A percentile compares a stretch with the other conserved stretches of the same genome.
phyloP scores from a whole-genome alignment of 2,113 vertebrate species.

The Bujurquina vittata region DNA sequence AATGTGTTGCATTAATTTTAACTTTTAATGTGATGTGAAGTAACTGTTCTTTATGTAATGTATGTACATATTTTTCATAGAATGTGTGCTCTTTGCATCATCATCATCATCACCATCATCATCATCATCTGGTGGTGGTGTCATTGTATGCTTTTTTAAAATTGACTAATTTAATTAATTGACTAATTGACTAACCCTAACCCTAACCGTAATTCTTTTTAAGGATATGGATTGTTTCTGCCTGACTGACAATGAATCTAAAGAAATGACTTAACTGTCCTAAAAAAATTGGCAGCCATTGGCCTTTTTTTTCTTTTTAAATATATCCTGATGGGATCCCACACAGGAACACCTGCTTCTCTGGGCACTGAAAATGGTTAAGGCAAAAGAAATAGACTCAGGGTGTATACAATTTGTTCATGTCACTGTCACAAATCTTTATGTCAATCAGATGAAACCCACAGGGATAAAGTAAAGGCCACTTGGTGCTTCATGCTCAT shows the following conservation, averaged over 20 bases:
- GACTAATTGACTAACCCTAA: too few relatives aligned
- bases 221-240: not conserved
- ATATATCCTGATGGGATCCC: not conserved
- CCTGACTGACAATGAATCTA: not conserved
- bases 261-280: not conserved
- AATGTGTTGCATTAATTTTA: not conserved
- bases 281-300: not conserved
- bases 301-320: not conserved
- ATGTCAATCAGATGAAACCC: conserved; percentile 22
- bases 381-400: not conserved
- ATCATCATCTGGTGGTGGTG: too few relatives aligned
- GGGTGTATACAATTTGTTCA: conserved; percentile 8
- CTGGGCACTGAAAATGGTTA: not conserved
- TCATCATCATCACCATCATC: too few relatives aligned
- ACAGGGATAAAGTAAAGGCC: conserved; percentile 21
- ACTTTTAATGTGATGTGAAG: not conserved
- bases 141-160: not conserved
- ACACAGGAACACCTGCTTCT: not conserved
- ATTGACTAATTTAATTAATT: too few relatives aligned
- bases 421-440: conserved; percentile 23
- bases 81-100: not conserved
- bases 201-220: too few relatives aligned
- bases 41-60: not conserved
- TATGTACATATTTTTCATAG: not conserved
- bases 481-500: not conserved